Base-by-base conservation (phyloP, 37 sponge, comb jelly and placozoan species). In the Dysidea cf. avara region DNA sequence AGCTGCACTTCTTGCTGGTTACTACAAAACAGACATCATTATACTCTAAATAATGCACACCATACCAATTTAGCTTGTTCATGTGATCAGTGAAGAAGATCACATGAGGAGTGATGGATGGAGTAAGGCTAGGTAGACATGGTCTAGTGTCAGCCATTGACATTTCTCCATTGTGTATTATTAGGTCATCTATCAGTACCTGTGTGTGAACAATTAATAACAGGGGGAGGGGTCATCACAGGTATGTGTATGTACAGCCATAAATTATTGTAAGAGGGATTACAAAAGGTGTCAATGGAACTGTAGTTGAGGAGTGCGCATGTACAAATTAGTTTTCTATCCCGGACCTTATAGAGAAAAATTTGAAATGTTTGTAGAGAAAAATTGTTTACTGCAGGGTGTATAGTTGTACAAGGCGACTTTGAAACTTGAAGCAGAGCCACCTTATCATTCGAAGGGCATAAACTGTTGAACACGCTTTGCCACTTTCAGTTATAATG, bases 121-220 rank as follows among this genome's bases (percentile, higher is more conserved):
- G 65, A 2, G 25, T 26, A 22, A 88, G 52, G 32, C 86, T 89
- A 40, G 94, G 94, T 29, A 93, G 79, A 22, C 89, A 89, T 12
- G 86, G 90, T 18, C 71, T 59, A 20, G 86, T 72, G 21, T 76
- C 61, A 18, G 72, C 80, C 18, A 39, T 65, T 9, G 83, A 70
- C 28, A 97, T 62, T 11, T 62, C 39, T 24, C 95, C 99, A 28
- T 69, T 78, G 58, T 81, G 79, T 18, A 97, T 81, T 37, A 97
- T 57, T 5, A 97, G 69, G 43, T 84, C 92, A 82, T 97, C 99
- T 12, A 97, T 86, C 22, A 91, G 71, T 5, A 97, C 61, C 96
- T 95, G 63, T 21, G 55, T 38, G 14, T 29, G 36, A 13, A 24
- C 32, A 57, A n/a, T 14, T n/a, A n/a, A n/a, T n/a, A n/a, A n/a